Evolutionary conservation across 2,797 vertebrate species (phyloP).

Genomic region (Tachyglossus aculeatus): DNA sequence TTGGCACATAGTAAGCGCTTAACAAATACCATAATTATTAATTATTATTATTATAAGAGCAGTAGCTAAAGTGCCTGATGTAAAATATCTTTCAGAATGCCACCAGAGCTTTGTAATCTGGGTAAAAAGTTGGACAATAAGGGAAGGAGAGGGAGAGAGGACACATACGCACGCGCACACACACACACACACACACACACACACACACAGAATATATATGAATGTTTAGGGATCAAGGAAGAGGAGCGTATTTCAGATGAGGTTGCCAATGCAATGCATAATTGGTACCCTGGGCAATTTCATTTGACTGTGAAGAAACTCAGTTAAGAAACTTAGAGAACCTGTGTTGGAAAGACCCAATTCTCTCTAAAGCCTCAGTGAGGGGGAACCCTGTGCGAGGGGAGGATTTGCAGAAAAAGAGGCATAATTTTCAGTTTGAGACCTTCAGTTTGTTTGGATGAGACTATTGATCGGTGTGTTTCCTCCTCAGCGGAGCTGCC

Average conservation of each 20-base stretch:
- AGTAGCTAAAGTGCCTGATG: not conserved
- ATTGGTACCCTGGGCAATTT: not conserved
- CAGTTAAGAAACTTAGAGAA: not conserved
- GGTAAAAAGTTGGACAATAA: not conserved
- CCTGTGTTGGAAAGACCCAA: not conserved
- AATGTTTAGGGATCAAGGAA: not conserved
- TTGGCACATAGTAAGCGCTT: too few relatives aligned
- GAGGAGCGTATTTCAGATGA: not conserved
- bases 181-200: too few relatives aligned
- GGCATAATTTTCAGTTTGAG: not conserved
- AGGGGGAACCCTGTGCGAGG: too few relatives aligned
- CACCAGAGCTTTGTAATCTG: not conserved
- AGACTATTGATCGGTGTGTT: constrained; percentile 55
- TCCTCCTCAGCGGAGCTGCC: constrained; percentile 80
- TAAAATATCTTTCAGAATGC: not conserved
- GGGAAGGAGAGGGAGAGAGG: too few relatives aligned
- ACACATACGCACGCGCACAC: too few relatives aligned
- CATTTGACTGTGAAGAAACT: not conserved
- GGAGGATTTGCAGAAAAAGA: constrained; percentile 29
- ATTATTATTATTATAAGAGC: too few relatives aligned
- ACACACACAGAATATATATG: not conserved
- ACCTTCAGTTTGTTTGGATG: fast-evolving
- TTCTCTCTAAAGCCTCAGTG: too few relatives aligned
- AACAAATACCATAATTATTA: too few relatives aligned
- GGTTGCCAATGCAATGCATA: not conserved